phyloP scores from a whole-genome alignment of 2,113 vertebrate species.

The Nothobranchius kuhntae region DNA sequence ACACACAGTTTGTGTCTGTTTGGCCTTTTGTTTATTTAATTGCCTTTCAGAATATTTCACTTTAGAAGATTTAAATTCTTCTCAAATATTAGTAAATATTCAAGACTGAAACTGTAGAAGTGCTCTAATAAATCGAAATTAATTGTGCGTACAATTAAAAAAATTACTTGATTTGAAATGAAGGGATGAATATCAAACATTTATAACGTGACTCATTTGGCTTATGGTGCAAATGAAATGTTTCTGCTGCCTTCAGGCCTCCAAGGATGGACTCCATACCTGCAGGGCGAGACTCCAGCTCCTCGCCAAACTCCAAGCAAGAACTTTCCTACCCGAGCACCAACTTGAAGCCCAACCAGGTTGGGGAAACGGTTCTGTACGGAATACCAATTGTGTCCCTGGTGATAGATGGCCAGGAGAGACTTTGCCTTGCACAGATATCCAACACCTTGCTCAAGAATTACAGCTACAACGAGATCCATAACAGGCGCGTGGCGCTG shows the following conservation, averaged over 20 bases:
- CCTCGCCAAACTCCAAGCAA: conserved; percentile 91
- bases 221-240: conserved; percentile 4
- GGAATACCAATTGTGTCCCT: conserved; percentile 94
- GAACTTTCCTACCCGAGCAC: conserved; percentile 86
- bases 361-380: conserved; percentile 93
- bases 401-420: conserved; percentile 93
- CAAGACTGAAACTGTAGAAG: neutral
- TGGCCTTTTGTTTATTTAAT: neutral
- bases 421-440: conserved; percentile 91
- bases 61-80: neutral
- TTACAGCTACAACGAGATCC: conserved; percentile 94
- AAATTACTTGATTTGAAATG: neutral
- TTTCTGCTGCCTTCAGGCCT: conserved; percentile 67
- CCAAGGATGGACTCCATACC: conserved; percentile 92
- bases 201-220: neutral
- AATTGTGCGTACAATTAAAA: neutral
- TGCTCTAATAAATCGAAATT: neutral
- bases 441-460: conserved; percentile 91
- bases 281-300: conserved; percentile 88
- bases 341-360: conserved; percentile 93
- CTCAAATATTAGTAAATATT: neutral
- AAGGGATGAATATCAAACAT: neutral
- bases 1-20: neutral
- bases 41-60: neutral
- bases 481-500: conserved; percentile 91